A percentile compares a stretch with the other conserved stretches of the same genome.
Conservation (phyloP, 2,888 invertebrate genomes). For the Blera fallax region DNA sequence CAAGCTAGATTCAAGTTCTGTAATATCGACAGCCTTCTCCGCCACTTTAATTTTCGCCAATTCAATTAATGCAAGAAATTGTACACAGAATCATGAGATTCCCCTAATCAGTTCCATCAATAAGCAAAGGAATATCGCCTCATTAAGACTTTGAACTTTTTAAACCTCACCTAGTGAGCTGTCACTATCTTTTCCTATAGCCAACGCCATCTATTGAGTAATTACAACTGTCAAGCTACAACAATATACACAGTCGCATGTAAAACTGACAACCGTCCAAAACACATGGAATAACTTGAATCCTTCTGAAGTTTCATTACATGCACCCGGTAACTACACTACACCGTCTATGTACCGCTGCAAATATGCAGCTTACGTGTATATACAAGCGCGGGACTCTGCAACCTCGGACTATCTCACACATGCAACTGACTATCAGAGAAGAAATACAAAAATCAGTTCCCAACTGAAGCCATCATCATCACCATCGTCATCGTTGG, state of each 20-base stretch:
- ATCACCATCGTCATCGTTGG: conserved; percentile 25
- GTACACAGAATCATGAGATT: too few relatives aligned
- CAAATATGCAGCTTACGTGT: background rate
- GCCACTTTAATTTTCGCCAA: too few relatives aligned
- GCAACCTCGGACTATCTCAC: background rate
- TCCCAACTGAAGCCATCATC: conserved; percentile 44
- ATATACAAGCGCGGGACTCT: conserved; percentile 5
- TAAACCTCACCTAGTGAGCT: background rate
- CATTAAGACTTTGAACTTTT: too few relatives aligned
- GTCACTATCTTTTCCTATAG: background rate
- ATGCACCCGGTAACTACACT: background rate
- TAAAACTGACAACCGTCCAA: conserved; percentile 6
- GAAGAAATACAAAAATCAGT: conserved; percentile 40
- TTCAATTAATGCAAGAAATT: too few relatives aligned
- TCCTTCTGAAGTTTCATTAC: background rate
- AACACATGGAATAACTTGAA: background rate
- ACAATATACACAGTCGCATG: background rate
- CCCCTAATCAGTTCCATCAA: too few relatives aligned
- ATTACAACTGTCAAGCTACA: background rate
- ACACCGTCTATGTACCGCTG: background rate
- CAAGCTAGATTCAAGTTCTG: too few relatives aligned
- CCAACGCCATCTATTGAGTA: background rate
- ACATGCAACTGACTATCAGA: conserved; percentile 16
- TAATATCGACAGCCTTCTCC: too few relatives aligned
- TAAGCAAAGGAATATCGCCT: too few relatives aligned